A percentile compares a stretch with the other conserved stretches of the same genome.
phyloP scores from a whole-genome alignment of 1,140 invertebrate genomes.

The Pseudomyrmex gracilis region DNA sequence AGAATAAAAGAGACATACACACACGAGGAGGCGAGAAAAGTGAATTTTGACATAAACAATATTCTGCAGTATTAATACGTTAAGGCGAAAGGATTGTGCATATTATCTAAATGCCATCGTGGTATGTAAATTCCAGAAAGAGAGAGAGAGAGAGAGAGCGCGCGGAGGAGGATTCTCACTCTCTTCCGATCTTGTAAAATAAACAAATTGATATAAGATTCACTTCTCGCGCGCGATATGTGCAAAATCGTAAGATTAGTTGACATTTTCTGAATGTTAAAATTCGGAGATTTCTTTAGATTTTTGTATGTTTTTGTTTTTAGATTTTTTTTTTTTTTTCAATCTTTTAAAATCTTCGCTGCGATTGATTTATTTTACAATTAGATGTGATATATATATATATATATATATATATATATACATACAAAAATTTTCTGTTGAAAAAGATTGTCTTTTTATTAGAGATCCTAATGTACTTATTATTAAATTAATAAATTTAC shows the following conservation, averaged over 20 bases:
- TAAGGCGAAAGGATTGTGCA: slow-evolving; percentile 78
- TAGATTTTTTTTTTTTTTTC: too few species aligned
- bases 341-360: too few species aligned
- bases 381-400: too few species aligned
- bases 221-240: neutral
- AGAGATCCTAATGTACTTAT: too few species aligned
- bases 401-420: too few species aligned
- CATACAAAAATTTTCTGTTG: too few species aligned
- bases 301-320: too few species aligned
- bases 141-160: too few species aligned
- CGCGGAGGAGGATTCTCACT: slow-evolving; percentile 55
- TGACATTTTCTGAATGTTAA: neutral
- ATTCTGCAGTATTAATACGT: slow-evolving; percentile 84
- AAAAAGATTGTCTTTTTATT: too few species aligned
- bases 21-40: slow-evolving; percentile 27
- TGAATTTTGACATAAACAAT: slow-evolving; percentile 76
- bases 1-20: slow-evolving; percentile 29
- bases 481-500: neutral
- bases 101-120: slow-evolving; percentile 67
- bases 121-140: slow-evolving; percentile 56
- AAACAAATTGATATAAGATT: slow-evolving; percentile 5
- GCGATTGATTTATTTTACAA: too few species aligned
- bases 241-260: slow-evolving; percentile 29
- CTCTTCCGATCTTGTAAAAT: neutral
- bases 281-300: too few species aligned